phyloP scores from a whole-genome alignment of 2,888 invertebrate genomes.

The Eugnorisma glareosa region DNA sequence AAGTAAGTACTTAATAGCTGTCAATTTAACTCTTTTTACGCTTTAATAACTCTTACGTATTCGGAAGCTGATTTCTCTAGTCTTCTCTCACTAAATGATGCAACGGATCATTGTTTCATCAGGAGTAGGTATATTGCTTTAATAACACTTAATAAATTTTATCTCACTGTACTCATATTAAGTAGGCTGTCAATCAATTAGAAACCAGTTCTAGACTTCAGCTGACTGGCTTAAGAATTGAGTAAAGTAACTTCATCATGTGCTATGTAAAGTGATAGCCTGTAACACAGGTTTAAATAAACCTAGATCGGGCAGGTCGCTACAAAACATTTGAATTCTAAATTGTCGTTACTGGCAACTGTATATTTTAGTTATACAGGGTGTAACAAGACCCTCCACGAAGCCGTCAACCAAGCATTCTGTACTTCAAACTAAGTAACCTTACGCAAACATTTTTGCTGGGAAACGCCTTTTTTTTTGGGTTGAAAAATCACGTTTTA shows the following conservation, averaged over 20 bases:
- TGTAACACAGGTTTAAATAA: no score
- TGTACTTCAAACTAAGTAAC: no score
- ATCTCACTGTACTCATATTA: slow-evolving; percentile 25
- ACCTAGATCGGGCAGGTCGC: no score
- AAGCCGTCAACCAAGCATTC: no score
- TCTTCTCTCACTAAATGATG: slow-evolving; percentile 25
- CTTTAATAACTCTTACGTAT: slow-evolving; percentile 12
- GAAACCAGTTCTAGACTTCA: background rate
- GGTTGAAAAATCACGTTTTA: no score
- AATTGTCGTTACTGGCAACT: no score
- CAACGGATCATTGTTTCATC: slow-evolving; percentile 60
- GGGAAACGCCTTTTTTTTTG: no score
- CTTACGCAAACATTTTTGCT: no score
- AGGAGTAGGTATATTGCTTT: slow-evolving; percentile 28
- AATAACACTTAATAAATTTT: slow-evolving; percentile 40
- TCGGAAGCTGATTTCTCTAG: slow-evolving; percentile 17
- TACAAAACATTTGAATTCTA: no score
- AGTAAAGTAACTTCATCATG: background rate
- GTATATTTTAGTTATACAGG: no score
- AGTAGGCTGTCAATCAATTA: slow-evolving; percentile 13
- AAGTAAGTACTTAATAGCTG: slow-evolving; percentile 17
- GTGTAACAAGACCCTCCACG: no score
- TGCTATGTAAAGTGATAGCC: no score
- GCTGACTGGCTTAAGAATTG: background rate
- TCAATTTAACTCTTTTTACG: background rate